These are phyloP conservation scores for Ataeniobius toweri DNA, from an alignment of 2,797 vertebrate species.

Conservation along the genomic window DNA sequence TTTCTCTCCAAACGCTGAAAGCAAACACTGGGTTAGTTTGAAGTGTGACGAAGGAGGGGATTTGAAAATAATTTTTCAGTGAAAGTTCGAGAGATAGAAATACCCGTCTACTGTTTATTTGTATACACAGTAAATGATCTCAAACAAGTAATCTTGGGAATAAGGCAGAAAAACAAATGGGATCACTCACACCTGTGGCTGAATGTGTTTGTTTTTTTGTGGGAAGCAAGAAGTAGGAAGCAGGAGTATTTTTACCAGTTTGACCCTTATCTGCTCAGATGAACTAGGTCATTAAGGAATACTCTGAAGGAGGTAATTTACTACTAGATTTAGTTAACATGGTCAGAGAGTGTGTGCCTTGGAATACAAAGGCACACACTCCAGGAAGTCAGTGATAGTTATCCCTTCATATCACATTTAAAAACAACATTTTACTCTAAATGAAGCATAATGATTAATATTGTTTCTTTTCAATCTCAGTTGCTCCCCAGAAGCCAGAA, in stretches of 20 bases:
- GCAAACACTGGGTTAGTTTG: neutral
- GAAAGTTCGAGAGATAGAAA: conserved; percentile 25
- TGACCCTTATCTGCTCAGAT: conserved; percentile 59
- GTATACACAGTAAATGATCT: conserved; percentile 57
- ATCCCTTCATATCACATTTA: neutral
- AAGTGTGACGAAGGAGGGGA: neutral
- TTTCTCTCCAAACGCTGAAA: neutral
- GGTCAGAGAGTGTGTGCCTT: conserved; percentile 30
- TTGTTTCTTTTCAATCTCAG: conserved; percentile 52
- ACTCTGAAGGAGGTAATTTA: conserved; percentile 52
- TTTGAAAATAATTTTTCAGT: neutral
- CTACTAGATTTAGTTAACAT: conserved; percentile 53
- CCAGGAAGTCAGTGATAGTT: conserved; percentile 3
- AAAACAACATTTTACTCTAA: conserved; percentile 1
- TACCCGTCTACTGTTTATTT: conserved; percentile 54
- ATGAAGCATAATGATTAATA: conserved; percentile 20
- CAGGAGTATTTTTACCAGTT: conserved; percentile 25
- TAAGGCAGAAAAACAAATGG: conserved; percentile 35
- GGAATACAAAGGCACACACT: neutral
- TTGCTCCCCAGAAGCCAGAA: conserved; percentile 76
- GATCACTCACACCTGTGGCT: conserved; percentile 42
- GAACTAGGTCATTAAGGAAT: conserved; percentile 48
- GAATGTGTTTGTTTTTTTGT: conserved; percentile 19
- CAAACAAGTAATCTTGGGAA: conserved; percentile 45
- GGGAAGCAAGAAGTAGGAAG: conserved; percentile 12